phyloP scores from a whole-genome alignment of 2,888 invertebrate genomes.

The Heliconius cydno region DNA sequence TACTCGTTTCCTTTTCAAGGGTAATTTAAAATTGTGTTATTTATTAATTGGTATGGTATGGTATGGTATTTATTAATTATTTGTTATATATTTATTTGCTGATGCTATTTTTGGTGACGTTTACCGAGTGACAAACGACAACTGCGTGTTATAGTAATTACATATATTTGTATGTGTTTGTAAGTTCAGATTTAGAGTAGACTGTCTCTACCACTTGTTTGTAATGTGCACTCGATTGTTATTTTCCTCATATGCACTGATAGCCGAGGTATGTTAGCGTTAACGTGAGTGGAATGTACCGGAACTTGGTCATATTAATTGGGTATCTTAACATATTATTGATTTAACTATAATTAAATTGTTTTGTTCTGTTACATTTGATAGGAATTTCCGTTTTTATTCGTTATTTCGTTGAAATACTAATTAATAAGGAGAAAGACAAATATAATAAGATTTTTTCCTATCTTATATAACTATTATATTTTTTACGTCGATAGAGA shows the following conservation, averaged over 20 bases:
- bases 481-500: not conserved
- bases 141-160: too few species aligned
- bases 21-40: too few species aligned
- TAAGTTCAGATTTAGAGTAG: too few species aligned
- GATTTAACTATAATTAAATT: not conserved
- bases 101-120: too few species aligned
- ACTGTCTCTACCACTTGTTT: constrained; percentile 3
- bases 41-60: too few species aligned
- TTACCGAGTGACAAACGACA: too few species aligned
- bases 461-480: too few species aligned
- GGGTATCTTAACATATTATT: not conserved
- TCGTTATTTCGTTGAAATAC: not conserved
- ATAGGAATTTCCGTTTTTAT: not conserved
- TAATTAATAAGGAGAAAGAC: not conserved
- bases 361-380: not conserved
- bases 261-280: constrained; percentile 21
- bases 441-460: not conserved
- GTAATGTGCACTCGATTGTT: constrained; percentile 31
- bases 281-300: constrained; percentile 9
- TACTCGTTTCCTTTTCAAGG: too few species aligned
- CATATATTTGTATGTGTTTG: too few species aligned
- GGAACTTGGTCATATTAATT: not conserved
- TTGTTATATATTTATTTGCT: too few species aligned
- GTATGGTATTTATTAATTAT: too few species aligned
- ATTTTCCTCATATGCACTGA: constrained; percentile 41